Percentiles rank a stretch among this genome's conserved stretches.
phyloP scores from a whole-genome alignment of 2,113 vertebrate species.

The Anarrhichthys ocellatus region DNA sequence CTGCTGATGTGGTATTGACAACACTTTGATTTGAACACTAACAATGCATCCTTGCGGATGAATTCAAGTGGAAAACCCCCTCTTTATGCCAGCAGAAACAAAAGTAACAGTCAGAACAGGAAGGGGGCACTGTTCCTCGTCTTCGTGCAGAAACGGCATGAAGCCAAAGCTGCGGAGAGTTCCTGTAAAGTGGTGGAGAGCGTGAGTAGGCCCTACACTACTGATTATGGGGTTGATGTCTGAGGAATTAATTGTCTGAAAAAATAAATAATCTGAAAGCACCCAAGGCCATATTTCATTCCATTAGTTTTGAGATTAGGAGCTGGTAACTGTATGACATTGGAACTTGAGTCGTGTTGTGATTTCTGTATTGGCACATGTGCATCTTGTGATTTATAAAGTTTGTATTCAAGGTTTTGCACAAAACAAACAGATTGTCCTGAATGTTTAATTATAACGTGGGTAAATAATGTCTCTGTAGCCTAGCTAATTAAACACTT shows the following conservation, averaged over 20 bases:
- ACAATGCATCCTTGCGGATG: not conserved
- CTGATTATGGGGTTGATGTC: not conserved
- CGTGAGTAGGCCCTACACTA: not conserved
- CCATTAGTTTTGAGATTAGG: not conserved
- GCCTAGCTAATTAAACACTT: not conserved
- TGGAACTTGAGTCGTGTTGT: not conserved
- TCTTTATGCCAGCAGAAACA: not conserved
- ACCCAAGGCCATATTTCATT: not conserved
- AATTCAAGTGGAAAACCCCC: not conserved
- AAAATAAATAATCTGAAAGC: not conserved
- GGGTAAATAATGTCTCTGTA: not conserved
- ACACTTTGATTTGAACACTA: not conserved
- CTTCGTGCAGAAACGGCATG: not conserved
- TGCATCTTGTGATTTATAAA: not conserved
- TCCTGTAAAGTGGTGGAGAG: not conserved
- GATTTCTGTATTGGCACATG: not conserved
- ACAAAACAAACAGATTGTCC: not conserved
- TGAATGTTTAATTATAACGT: not conserved
- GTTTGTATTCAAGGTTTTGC: too few relatives aligned
- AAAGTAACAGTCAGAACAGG: conserved; percentile 15
- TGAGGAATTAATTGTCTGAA: not conserved
- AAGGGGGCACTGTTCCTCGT: conserved; percentile 21
- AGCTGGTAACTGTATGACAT: too few relatives aligned
- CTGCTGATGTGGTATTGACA: not conserved
- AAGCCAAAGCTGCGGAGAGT: not conserved